These are phyloP conservation scores for Nasonovia ribisnigri DNA, from an alignment of 2,888 invertebrate genomes.

Conservation along the genomic window DNA sequence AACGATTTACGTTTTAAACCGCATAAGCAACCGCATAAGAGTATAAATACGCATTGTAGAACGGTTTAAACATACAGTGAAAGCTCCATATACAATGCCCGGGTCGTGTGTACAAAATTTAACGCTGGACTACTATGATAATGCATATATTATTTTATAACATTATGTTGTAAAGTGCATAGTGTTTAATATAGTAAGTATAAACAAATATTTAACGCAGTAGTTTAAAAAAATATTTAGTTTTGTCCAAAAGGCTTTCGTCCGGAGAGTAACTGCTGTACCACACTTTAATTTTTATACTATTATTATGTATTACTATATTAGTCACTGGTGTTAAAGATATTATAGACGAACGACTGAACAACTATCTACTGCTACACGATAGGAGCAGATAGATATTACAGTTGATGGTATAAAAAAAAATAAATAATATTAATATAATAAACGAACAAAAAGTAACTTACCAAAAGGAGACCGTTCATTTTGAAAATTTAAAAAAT, in stretches of 20 bases:
- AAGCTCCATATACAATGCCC: background rate
- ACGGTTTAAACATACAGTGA: background rate
- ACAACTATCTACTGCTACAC: background rate
- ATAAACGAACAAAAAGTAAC: background rate
- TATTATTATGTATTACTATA: background rate
- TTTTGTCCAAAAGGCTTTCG: background rate
- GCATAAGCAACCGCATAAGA: background rate
- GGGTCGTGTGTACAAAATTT: background rate
- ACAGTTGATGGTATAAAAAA: background rate
- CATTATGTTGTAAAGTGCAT: background rate
- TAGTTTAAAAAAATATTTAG: background rate
- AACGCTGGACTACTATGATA: background rate
- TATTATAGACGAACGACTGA: background rate
- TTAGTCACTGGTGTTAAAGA: background rate
- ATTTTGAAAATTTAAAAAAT: slow-evolving; percentile 37
- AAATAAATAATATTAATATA: background rate
- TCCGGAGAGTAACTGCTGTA: background rate
- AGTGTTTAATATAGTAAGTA: background rate
- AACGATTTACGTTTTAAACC: background rate
- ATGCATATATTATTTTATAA: background rate
- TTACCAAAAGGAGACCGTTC: slow-evolving; percentile 59
- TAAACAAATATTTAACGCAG: background rate
- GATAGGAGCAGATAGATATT: background rate
- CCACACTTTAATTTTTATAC: background rate
- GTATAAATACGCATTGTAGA: background rate